Evolutionary conservation across 2,113 vertebrate genomes (phyloP).

Genomic region (Marmota monax): DNA sequence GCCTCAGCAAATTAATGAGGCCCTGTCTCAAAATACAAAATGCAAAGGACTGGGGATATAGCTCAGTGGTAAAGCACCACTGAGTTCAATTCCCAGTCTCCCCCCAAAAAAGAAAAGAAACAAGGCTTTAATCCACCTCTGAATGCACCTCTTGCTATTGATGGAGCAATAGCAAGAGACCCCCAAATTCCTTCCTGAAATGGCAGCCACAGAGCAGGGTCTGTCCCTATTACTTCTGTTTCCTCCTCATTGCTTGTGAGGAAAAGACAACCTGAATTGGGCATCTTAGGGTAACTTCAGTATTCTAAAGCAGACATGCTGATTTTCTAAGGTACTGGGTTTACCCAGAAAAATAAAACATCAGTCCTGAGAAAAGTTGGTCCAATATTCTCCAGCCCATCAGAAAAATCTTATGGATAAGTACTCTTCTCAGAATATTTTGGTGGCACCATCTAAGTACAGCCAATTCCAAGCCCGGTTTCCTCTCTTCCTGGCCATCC

Average conservation of each 20-base stretch:
- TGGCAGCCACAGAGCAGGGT: not conserved
- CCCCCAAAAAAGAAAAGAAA: not conserved
- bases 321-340: conserved; percentile 4
- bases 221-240: not conserved
- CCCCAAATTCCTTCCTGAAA: not conserved
- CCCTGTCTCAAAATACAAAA: too few species aligned
- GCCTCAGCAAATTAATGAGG: too few species aligned
- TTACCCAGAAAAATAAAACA: conserved; percentile 9
- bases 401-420: not conserved
- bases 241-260: not conserved
- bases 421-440: not conserved
- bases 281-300: not conserved
- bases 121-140: not conserved
- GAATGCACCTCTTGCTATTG: not conserved
- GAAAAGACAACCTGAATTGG: not conserved
- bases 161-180: too few species aligned
- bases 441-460: not conserved
- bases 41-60: too few species aligned
- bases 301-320: not conserved
- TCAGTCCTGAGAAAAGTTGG: not conserved
- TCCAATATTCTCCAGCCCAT: not conserved
- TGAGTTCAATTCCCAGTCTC: too few species aligned
- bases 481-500: not conserved
- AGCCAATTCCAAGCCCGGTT: not conserved
- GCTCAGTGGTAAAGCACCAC: too few species aligned